Percentiles rank a stretch among this genome's conserved stretches.
Evolutionary conservation across 2,797 vertebrate species (phyloP).

Genomic region (Liparis tanakae): DNA sequence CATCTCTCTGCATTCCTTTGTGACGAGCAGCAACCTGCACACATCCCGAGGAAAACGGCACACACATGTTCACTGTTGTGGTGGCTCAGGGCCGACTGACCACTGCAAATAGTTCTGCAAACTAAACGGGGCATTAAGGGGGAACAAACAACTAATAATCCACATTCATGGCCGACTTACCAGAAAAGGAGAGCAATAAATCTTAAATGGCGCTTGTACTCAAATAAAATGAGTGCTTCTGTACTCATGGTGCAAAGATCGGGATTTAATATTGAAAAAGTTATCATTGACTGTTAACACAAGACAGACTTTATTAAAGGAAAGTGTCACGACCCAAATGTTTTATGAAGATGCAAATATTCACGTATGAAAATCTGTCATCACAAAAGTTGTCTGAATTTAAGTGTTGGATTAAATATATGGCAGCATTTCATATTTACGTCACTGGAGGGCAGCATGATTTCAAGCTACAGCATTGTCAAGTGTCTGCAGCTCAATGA

Average conservation of each 20-base stretch:
- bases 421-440: slow-evolving; percentile 18
- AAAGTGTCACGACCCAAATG: slow-evolving; percentile 1
- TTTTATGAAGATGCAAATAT: slow-evolving; percentile 17
- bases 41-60: not conserved
- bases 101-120: not conserved
- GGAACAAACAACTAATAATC: not conserved
- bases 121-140: not conserved
- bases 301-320: not conserved
- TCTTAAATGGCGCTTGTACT: no score
- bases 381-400: not conserved
- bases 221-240: no score
- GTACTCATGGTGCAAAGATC: not conserved
- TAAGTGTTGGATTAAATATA: not conserved
- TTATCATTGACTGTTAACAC: not conserved
- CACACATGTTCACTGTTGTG: not conserved
- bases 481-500: accelerated
- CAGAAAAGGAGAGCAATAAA: not conserved
- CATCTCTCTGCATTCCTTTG: not conserved
- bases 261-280: not conserved
- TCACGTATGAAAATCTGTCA: not conserved
- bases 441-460: slow-evolving; percentile 68
- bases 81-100: not conserved
- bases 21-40: not conserved
- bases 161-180: not conserved
- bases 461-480: not conserved